A percentile compares a stretch with the other conserved stretches of the same genome.
These are phyloP conservation scores for Eristalinus sepulchralis DNA, from an alignment of 2,888 invertebrate species.

Conservation along the genomic window DNA sequence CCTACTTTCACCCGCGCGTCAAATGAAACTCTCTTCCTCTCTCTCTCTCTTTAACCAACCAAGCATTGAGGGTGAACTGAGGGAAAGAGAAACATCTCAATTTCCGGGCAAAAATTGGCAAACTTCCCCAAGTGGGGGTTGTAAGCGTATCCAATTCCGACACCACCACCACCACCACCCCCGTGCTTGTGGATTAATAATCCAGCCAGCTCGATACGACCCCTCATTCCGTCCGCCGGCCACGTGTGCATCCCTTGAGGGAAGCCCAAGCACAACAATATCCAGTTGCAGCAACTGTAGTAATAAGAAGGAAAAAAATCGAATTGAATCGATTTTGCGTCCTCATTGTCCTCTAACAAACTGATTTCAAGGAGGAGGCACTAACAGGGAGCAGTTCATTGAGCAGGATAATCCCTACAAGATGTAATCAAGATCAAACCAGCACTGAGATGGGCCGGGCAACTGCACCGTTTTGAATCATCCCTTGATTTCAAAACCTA, in stretches of 20 bases:
- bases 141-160: too few relatives aligned
- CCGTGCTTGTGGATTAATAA: background rate
- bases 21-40: too few relatives aligned
- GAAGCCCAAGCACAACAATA: background rate
- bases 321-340: background rate
- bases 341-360: too few relatives aligned
- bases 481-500: background rate
- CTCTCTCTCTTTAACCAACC: too few relatives aligned
- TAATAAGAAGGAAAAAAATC: constrained; percentile 3
- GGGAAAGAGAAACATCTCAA: too few relatives aligned
- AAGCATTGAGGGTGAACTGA: too few relatives aligned
- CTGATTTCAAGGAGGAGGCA: background rate
- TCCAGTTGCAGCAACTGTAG: background rate
- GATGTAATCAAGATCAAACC: background rate
- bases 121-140: too few relatives aligned
- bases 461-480: too few relatives aligned
- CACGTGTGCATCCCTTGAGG: background rate
- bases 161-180: too few relatives aligned
- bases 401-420: background rate
- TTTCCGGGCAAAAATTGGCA: too few relatives aligned
- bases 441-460: background rate
- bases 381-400: background rate
- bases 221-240: background rate
- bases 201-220: background rate
- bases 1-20: too few relatives aligned